phyloP scores from a whole-genome alignment of 1,140 invertebrate genomes.

The Zaprionus camerounensis region DNA sequence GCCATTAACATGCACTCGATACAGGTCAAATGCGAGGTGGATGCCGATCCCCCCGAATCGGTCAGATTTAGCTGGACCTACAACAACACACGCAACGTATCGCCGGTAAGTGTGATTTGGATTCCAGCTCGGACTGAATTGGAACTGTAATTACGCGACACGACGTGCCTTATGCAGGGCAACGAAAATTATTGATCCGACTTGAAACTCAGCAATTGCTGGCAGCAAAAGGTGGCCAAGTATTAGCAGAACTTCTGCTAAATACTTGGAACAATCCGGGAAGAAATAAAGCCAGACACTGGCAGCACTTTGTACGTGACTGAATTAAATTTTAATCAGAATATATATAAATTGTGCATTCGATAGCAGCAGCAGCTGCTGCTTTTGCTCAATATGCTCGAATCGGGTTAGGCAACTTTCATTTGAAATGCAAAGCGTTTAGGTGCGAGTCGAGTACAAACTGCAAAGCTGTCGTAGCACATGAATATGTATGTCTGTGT shows the following conservation, averaged over 20 bases:
- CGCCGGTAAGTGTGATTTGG: slow-evolving; percentile 85
- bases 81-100: slow-evolving; percentile 90
- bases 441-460: slow-evolving; percentile 40
- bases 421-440: slow-evolving; percentile 68
- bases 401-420: slow-evolving; percentile 2
- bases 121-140: background rate
- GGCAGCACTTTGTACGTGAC: slow-evolving; percentile 67
- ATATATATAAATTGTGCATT: slow-evolving; percentile 70
- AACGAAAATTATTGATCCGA: slow-evolving; percentile 32
- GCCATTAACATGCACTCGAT: slow-evolving; percentile 87
- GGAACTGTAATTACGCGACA: slow-evolving; percentile 36
- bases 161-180: slow-evolving; percentile 7
- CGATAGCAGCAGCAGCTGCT: slow-evolving; percentile 6
- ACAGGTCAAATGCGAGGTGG: slow-evolving; percentile 91
- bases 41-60: slow-evolving; percentile 91
- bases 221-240: slow-evolving; percentile 43
- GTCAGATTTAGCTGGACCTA: slow-evolving; percentile 92
- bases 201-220: background rate
- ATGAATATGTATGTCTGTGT: background rate
- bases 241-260: slow-evolving; percentile 75
- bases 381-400: background rate
- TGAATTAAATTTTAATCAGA: slow-evolving; percentile 83
- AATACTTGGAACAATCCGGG: slow-evolving; percentile 49
- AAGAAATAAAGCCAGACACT: slow-evolving; percentile 31
- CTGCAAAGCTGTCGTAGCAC: slow-evolving; percentile 30